Base-by-base conservation (phyloP, 2,888 invertebrate species). In the Hydrotaea cyrtoneurina region DNA sequence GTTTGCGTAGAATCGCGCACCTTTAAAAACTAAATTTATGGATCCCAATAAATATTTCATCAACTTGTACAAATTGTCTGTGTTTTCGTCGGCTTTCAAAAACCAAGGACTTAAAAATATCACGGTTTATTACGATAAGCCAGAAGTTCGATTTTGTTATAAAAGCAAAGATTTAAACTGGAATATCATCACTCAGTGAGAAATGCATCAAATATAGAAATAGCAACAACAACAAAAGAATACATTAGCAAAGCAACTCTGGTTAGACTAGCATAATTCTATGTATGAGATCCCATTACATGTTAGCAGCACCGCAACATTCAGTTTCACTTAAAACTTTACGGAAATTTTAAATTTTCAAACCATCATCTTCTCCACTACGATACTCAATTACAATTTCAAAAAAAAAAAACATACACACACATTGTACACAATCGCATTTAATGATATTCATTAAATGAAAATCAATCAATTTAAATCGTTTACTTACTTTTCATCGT, bases 401-500 rank as follows among this genome's bases (percentile, higher is more conserved):
- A 62, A 31, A 36, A 17, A 1, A 17, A 26, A 62, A 50, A n/a
- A 13, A 26, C 13, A 19, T 39, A 43, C 17, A 76, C 36, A 57
- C 11, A 21, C 57, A 78, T 36, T 36, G 36, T 36, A 36, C 39
- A 39, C 13, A 10, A 39, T 11, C 13, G 1, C 36, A 8, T 81
- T 81, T 80, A 31, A 31, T 2, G n/a, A 15, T 50, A 3, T n/a
- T n/a, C 50, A 50, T n/a, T n/a, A n/a, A n/a, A n/a, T 1, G 50
- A n/a, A n/a, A 50, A 69, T 59, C 46, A 50, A 57, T 59, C 31
- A 39, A 50, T 59, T 50, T 26, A 39, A 39, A 23, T 72, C 8
- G 8, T 39, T 80, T 85, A 96, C 96, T 95, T 93, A 97, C 97
- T 96, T 96, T 93, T 96, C 96, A 92, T 97, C 97, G 89, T 96